Conservation (phyloP, 2,113 vertebrate genomes). For the Halcyon senegalensis region DNA sequence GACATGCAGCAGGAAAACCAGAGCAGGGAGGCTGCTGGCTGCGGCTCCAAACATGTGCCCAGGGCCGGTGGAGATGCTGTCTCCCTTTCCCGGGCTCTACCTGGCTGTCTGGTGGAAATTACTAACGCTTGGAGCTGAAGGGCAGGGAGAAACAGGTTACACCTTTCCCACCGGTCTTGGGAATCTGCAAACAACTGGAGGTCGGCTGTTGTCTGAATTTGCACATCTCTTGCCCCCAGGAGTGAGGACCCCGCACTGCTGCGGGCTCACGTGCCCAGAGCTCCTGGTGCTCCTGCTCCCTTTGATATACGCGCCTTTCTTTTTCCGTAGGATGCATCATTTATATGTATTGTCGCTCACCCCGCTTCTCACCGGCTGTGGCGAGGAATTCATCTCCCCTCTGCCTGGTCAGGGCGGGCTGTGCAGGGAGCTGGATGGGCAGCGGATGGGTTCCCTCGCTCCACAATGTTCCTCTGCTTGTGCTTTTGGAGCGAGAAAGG, state of each 20-base stretch:
- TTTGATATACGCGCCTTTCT: not conserved
- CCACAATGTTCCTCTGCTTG: not conserved
- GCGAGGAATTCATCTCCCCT: not conserved
- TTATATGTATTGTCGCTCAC: not conserved
- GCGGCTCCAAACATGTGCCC: not conserved
- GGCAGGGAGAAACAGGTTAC: not conserved
- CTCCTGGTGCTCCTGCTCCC: not conserved
- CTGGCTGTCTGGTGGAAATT: not conserved
- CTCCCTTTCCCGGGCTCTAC: not conserved
- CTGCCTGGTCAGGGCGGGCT: not conserved
- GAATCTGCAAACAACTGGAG: too few relatives aligned
- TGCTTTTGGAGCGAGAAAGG: not conserved
- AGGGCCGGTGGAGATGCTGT: not conserved
- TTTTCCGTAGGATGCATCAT: too few relatives aligned
- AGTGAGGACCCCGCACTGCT: not conserved
- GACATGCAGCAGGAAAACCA: not conserved
- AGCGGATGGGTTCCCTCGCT: not conserved
- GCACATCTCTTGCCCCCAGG: accelerated
- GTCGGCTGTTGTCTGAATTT: accelerated
- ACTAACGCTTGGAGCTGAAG: not conserved
- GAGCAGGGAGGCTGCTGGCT: not conserved
- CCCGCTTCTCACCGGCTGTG: accelerated
- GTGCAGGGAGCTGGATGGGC: not conserved
- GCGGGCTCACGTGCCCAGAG: not conserved
- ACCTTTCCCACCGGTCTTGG: not conserved